These are phyloP conservation scores for Enteromius trimaculatus DNA, from an alignment of 2,797 vertebrate genomes.

Conservation along the genomic window DNA sequence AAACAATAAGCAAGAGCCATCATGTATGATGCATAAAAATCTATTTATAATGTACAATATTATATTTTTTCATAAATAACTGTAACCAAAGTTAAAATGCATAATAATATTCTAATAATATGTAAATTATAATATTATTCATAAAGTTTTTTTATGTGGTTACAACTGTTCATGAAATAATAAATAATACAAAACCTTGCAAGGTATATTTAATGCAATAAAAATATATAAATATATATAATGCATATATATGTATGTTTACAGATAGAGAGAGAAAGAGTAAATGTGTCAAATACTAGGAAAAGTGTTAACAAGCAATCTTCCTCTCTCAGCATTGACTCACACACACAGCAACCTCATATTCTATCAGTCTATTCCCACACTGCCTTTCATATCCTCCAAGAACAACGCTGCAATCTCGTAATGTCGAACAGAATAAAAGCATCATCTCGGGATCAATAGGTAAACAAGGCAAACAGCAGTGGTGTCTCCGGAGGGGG, in stretches of 20 bases:
- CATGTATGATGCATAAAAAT: neutral
- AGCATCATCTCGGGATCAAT: conserved; percentile 27
- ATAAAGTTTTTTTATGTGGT: no score
- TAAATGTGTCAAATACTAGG: neutral
- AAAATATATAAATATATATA: neutral
- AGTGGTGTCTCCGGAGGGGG: neutral
- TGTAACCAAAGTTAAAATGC: neutral
- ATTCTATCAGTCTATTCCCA: conserved; percentile 21
- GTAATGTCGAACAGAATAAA: conserved; percentile 21
- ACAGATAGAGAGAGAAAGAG: neutral
- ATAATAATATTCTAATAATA: neutral
- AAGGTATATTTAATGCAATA: neutral
- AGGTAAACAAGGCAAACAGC: conserved; percentile 36
- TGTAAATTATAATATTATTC: no score
- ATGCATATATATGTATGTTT: neutral
- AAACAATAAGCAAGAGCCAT: neutral
- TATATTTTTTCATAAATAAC: neutral
- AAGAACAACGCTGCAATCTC: neutral
- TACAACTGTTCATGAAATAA: no score
- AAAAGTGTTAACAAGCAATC: neutral
- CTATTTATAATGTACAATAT: neutral
- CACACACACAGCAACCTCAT: neutral
- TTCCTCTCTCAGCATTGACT: neutral
- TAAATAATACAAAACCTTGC: no score
- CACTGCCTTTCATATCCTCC: conserved; percentile 32